Base-by-base conservation (phyloP, 2,888 invertebrate genomes). In the Tenthredo notha region DNA sequence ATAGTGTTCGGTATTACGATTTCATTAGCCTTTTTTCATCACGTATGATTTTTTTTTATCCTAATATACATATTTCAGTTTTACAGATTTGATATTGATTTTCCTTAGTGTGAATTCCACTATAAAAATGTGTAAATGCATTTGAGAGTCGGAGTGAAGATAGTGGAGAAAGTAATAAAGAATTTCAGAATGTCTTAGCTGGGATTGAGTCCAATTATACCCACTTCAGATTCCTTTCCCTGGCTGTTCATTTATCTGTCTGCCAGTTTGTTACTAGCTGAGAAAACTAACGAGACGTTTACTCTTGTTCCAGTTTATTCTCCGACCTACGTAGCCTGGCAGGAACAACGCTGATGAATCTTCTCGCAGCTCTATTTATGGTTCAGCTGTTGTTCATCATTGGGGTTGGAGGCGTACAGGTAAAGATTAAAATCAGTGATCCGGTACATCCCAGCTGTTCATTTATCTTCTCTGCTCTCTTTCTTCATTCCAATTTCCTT, bases 301-400 rank as follows among this genome's bases (percentile, higher is more conserved):
- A 84, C 84, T 90, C 91, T 90, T 93, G 91, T 95, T 95, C 84
- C 94, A 96, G 96, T 91, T 94, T 96, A 90, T 96, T 96, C 92
- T 96, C 96, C 86, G 96, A 96, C 91, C 93, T 96, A 86, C 94
- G 96, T 85, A 96, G 95, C 90, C 93, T 96, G 88, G 95, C 96
- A 61, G 96, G 96, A 61, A 96, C 96, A 86, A 95, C 96, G 21
- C 93, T 96, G 88, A 95, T 96, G 95, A 96, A 96, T 93, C 94
- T 96, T 86, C 92, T 96, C 90, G 96, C 96, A 61, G 95, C 96
- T 58, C 94, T 96, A 86, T 96, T 96, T 92, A 95, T 96, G 95
- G 95, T 95, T 70, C 96, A 96, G 92, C 94, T 96, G 85, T 94
- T 96, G 84, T 96, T 96, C 93, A 96, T 96, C 87, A 94, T 96